phyloP scores from a whole-genome alignment of 2,888 invertebrate species.

The Eudiplozoon nipponicum region DNA sequence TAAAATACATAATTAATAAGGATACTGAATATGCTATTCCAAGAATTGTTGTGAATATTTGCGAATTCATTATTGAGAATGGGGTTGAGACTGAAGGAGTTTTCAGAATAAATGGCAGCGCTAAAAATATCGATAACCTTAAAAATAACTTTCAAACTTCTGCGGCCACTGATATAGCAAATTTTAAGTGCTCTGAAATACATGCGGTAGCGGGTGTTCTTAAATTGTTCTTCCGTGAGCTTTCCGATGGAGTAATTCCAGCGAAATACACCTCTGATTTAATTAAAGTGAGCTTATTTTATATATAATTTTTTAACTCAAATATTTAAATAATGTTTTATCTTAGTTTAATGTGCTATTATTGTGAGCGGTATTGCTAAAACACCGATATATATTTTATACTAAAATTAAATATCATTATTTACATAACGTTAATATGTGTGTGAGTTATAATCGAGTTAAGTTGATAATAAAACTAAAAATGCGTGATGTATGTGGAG shows the following conservation, averaged over 20 bases:
- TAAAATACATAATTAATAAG: background rate
- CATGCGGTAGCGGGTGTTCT: conserved; percentile 33
- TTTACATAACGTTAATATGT: too few relatives aligned
- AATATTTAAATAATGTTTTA: too few relatives aligned
- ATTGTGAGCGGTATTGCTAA: too few relatives aligned
- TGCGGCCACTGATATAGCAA: conserved; percentile 31
- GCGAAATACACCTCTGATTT: conserved; percentile 23
- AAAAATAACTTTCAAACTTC: conserved; percentile 30
- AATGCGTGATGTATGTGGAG: too few relatives aligned
- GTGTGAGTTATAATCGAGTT: too few relatives aligned
- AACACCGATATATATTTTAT: too few relatives aligned
- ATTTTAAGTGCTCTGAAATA: conserved; percentile 19
- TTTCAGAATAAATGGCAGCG: conserved; percentile 32
- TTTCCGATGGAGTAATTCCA: conserved; percentile 29
- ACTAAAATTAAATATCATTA: too few relatives aligned
- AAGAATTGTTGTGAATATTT: conserved; percentile 18
- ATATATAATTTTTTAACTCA: too few relatives aligned
- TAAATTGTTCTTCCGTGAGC: conserved; percentile 32
- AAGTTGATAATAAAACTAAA: too few relatives aligned
- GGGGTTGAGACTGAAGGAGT: conserved; percentile 30
- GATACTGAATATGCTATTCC: conserved; percentile 16
- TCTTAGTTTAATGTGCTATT: too few relatives aligned
- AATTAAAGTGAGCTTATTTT: too few relatives aligned
- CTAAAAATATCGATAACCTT: conserved; percentile 31
- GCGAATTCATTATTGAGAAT: conserved; percentile 19